phyloP scores from a whole-genome alignment of 2,888 invertebrate species.

The Gryllus longicercus region DNA sequence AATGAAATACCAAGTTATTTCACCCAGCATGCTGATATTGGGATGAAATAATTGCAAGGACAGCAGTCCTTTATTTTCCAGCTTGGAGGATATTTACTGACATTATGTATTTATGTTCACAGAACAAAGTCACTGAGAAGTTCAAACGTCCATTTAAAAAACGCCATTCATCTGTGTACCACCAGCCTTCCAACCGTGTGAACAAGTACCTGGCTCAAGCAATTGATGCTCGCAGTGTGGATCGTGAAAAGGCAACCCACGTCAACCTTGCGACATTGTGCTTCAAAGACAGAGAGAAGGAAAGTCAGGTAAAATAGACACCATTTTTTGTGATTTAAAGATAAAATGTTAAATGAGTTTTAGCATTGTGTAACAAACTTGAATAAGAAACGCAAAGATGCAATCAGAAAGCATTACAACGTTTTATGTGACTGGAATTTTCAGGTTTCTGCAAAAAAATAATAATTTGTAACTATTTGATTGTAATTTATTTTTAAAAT shows the following conservation, averaged over 20 bases:
- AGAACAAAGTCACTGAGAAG: constrained; percentile 84
- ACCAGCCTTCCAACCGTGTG: constrained; percentile 85
- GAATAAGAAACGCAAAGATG: no score
- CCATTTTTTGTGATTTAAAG: no score
- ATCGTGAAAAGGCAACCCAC: constrained; percentile 84
- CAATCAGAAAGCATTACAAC: no score
- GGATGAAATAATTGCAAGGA: neutral
- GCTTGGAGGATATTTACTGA: neutral
- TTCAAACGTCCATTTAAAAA: constrained; percentile 85
- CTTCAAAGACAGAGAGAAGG: constrained; percentile 81
- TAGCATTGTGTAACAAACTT: no score
- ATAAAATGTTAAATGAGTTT: no score
- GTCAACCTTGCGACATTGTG: constrained; percentile 80
- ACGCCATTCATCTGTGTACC: constrained; percentile 80
- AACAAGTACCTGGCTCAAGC: constrained; percentile 90
- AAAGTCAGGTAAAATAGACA: constrained; percentile 61
- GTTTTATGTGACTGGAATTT: no score
- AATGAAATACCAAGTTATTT: neutral
- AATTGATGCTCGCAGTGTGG: constrained; percentile 84
- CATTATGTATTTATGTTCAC: constrained; percentile 39
- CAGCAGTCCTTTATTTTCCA: neutral
- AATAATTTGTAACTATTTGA: no score
- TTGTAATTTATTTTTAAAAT: no score
- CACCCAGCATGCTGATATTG: neutral
- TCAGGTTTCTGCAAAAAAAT: no score